phyloP scores from a whole-genome alignment of 1,140 invertebrate genomes.

The Berghia stephanieae region DNA sequence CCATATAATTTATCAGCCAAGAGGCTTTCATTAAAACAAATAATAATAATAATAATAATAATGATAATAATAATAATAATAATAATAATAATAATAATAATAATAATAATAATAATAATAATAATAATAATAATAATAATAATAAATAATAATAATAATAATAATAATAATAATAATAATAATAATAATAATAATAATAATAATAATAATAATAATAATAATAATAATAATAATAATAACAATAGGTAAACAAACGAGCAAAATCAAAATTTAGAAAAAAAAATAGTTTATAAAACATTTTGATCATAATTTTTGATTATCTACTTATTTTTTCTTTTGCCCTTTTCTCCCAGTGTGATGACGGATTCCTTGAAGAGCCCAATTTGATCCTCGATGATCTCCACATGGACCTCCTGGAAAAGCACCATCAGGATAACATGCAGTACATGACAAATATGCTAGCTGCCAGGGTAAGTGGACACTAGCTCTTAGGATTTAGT shows the following conservation, averaged over 20 bases:
- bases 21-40: too few relatives aligned
- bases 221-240: not conserved
- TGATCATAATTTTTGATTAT: not conserved
- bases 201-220: slow-evolving; percentile 9
- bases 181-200: not conserved
- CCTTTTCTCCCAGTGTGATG: slow-evolving; percentile 57
- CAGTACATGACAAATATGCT: slow-evolving; percentile 60
- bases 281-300: not conserved
- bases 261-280: too few relatives aligned
- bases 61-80: too few relatives aligned
- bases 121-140: too few relatives aligned
- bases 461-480: slow-evolving; percentile 54
- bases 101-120: too few relatives aligned
- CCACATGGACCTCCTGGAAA: slow-evolving; percentile 62
- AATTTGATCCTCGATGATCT: slow-evolving; percentile 60
- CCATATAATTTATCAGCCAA: too few relatives aligned
- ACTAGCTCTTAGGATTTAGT: not conserved
- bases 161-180: too few relatives aligned
- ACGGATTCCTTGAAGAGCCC: slow-evolving; percentile 65
- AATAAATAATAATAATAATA: too few relatives aligned
- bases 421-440: slow-evolving; percentile 64
- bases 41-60: too few relatives aligned
- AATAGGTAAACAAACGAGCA: too few relatives aligned
- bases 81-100: too few relatives aligned
- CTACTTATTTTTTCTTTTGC: not conserved